Evolutionary conservation across 2,113 vertebrate genomes (phyloP), one percentile per base, ranked within the genome.

Genomic region (Alectura lathami): DNA sequence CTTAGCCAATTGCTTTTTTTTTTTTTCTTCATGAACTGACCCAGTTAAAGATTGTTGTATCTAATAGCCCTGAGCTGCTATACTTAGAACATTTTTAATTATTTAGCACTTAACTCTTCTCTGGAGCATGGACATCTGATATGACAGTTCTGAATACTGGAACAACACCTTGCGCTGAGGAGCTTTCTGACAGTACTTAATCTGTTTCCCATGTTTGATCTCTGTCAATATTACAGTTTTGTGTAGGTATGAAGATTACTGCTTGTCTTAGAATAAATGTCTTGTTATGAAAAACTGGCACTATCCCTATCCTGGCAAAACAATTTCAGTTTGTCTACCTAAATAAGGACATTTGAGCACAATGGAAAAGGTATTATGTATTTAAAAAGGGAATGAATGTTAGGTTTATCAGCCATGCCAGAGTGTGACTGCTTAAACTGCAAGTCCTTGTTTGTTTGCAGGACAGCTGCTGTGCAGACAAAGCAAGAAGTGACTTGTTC

Each of bases 41-140:
- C 64, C 68, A 81, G 34, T 89, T 89, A 88, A 77, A 83, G 3
- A 22, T 60, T 92, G 77, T 14, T 88, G 36, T 83, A 70, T 83
- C 83, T 93, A 63, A 88, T 90, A 63, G 88, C 76, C 80, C 56
- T 29, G 51, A 72, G 60, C 83, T 88, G 40, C 56, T 94, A 90
- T 91, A 91, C 89, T 74, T 91, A 70, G 92, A 91, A 60, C 18
- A 74, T 67, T 88, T 90, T 96, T 3, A 95, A 96, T 96, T 97
- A 97, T 96, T 96, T 50, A 97, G 34, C 32, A 59, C 43, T 80
- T 94, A 89, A 94, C 83, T 91, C 70, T 82, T 86, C 42, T 92
- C 66, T 86, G 3, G 6, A 76, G 32, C 74, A 24, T 59, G 22
- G 85, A 83, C 88, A 97, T 83, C 85, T 48, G 54, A 96, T 89